Evolutionary conservation across 1,140 invertebrate genomes (phyloP), one percentile per base, ranked within the genome.

Genomic region (Bradysia coprophila): DNA sequence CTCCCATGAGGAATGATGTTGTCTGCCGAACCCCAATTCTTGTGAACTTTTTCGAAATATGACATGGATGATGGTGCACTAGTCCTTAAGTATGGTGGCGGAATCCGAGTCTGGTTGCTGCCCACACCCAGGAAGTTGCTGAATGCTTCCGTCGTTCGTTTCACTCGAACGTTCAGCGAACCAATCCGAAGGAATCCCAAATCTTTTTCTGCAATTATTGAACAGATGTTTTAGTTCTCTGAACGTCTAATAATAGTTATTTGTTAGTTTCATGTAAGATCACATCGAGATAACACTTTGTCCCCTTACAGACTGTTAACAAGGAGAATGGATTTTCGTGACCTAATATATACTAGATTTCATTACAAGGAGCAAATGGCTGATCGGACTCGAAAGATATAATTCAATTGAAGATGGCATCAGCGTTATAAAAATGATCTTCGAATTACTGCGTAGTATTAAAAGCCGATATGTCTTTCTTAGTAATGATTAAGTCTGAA

Each of bases 111-210:
- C 56, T 49, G 53, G 51, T 59, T 65, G 49, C 56, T 63, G 49
- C 81, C 76, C 47, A 81, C 81, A 47, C 81, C 82, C 48, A 87
- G 66, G 55, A 87, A 85, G 53, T 86, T 83, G 62, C 83, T 88
- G 66, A 88, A 86, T 2, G 83, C 82, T 56, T 88, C 84, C 34
- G 84, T 88, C 20, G 86, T 89, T 60, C 83, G 85, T 66, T 90
- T 89, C 52, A 90, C 85, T 54, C 85, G 72, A 31, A 90, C 84
- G 65, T 90, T 90, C 55, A 92, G 63, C 8, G 87, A 92, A 48
- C 87, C 86, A 67, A 91, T 89, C 51, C 86, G 72, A 46, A 90
- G 72, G 62, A 92, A 89, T 53, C 83, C 75, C 64, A 74, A 71
- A 65, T 87, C 83, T 71, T 83, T 85, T 64, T 87, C 82, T 81